Evolutionary conservation across 2,888 invertebrate species (phyloP).

Genomic region (Orthonevra nobilis): DNA sequence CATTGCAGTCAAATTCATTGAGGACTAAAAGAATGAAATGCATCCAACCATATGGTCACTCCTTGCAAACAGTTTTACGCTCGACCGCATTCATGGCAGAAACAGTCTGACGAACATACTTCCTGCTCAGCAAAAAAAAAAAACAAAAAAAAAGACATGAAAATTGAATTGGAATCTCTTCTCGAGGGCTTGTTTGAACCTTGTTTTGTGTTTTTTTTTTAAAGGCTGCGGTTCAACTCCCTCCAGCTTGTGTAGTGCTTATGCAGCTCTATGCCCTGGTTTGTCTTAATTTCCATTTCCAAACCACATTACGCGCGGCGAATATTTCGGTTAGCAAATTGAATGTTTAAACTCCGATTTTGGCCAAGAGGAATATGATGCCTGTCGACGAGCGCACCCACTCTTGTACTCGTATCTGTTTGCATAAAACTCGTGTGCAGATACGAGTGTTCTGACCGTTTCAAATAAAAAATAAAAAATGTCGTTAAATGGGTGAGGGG

Average conservation of each 20-base stretch:
- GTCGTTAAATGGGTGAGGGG: not conserved
- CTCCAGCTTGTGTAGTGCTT: not conserved
- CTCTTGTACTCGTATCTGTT: no score
- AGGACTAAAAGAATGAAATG: conserved; percentile 32
- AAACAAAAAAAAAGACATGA: conserved; percentile 30
- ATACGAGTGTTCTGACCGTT: not conserved
- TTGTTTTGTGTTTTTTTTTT: conserved; percentile 32
- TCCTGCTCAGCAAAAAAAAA: conserved; percentile 6
- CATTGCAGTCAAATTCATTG: no score
- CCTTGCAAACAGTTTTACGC: conserved; percentile 32
- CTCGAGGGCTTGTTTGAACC: no score
- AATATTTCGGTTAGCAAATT: conserved; percentile 50
- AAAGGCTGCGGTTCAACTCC: conserved; percentile 33
- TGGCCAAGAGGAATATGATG: not conserved
- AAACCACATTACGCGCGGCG: conserved; percentile 28
- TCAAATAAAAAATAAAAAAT: not conserved
- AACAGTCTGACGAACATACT: not conserved
- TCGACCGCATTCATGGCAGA: conserved; percentile 35
- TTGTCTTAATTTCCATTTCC: conserved; percentile 29
- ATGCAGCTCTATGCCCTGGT: not conserved
- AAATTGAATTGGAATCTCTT: conserved; percentile 31
- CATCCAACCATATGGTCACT: conserved; percentile 44
- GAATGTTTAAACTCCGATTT: conserved; percentile 40
- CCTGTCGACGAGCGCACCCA: not conserved
- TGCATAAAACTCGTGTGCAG: no score